Percentiles rank a stretch among this genome's conserved stretches.
These are phyloP conservation scores for Setophaga coronata DNA, from an alignment of 2,113 vertebrate genomes.

Conservation along the genomic window DNA sequence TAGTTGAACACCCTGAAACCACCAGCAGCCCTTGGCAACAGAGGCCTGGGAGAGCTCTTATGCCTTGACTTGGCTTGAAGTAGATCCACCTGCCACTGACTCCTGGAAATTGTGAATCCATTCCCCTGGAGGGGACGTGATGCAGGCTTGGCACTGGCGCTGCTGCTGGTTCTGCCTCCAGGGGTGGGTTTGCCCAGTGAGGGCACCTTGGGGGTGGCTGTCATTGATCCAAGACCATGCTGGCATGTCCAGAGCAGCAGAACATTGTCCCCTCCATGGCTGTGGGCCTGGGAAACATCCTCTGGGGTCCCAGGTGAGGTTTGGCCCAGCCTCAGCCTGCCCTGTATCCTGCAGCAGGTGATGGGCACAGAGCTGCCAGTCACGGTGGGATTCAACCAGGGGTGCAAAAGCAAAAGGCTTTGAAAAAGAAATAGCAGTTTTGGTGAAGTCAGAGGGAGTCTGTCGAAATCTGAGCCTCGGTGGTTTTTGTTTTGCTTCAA, in stretches of 20 bases:
- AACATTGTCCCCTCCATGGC: background rate
- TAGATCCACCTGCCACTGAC: background rate
- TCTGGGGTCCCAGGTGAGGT: background rate
- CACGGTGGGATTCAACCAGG: fast-evolving
- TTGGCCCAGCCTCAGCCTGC: background rate
- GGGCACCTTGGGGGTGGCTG: background rate
- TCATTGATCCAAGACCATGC: background rate
- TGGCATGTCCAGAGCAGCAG: background rate
- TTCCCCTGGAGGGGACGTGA: fast-evolving
- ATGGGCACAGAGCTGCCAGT: background rate
- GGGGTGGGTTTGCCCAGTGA: background rate
- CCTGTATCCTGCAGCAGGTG: fast-evolving
- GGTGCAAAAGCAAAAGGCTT: background rate
- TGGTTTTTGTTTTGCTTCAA: background rate
- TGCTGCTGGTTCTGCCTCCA: background rate
- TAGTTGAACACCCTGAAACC: background rate
- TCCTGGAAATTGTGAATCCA: background rate
- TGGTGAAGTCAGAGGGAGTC: background rate
- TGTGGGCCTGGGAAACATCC: background rate
- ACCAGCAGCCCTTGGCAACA: background rate
- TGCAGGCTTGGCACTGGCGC: background rate
- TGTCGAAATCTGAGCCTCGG: background rate
- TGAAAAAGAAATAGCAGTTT: background rate
- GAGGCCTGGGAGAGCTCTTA: background rate
- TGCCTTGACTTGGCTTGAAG: background rate